These are phyloP conservation scores for Neodontobutis hainanensis DNA, from an alignment of 2,113 vertebrate genomes.

Conservation along the genomic window DNA sequence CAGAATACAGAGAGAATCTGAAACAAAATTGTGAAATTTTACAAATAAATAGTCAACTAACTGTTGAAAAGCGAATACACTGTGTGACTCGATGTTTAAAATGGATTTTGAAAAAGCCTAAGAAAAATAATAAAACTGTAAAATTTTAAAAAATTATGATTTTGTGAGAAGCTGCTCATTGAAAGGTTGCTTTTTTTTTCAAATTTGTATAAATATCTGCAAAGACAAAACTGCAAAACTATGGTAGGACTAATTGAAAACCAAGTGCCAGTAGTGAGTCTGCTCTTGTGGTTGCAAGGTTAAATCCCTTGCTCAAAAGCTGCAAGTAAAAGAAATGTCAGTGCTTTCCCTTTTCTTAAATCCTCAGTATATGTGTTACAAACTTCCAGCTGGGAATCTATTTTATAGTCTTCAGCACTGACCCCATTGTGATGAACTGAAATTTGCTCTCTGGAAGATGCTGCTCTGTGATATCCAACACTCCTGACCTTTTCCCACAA, in stretches of 20 bases:
- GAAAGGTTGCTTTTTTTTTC: too few species aligned
- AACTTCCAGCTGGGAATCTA: not conserved
- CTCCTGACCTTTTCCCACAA: conserved; percentile 55
- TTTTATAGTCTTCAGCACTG: conserved; percentile 35
- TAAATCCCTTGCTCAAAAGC: conserved; percentile 42
- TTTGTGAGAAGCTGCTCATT: too few species aligned
- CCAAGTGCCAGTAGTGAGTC: too few species aligned
- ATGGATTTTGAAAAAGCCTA: too few species aligned
- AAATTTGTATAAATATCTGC: not conserved
- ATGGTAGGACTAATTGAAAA: too few species aligned
- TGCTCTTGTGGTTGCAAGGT: not conserved
- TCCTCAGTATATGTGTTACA: not conserved
- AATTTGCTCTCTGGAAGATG: conserved; percentile 50
- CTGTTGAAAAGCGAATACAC: too few species aligned
- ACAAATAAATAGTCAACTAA: too few species aligned
- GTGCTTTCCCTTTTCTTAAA: conserved; percentile 1
- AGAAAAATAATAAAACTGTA: too few species aligned
- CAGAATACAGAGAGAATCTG: too few species aligned
- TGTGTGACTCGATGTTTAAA: too few species aligned
- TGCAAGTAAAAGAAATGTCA: not conserved
- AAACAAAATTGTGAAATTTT: too few species aligned
- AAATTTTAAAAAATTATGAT: too few species aligned
- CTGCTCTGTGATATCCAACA: conserved; percentile 41
- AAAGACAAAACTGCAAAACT: conserved; percentile 5
- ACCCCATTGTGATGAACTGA: conserved; percentile 36